phyloP scores from a whole-genome alignment of 2,113 vertebrate species.

The Cyanocitta stelleri region DNA sequence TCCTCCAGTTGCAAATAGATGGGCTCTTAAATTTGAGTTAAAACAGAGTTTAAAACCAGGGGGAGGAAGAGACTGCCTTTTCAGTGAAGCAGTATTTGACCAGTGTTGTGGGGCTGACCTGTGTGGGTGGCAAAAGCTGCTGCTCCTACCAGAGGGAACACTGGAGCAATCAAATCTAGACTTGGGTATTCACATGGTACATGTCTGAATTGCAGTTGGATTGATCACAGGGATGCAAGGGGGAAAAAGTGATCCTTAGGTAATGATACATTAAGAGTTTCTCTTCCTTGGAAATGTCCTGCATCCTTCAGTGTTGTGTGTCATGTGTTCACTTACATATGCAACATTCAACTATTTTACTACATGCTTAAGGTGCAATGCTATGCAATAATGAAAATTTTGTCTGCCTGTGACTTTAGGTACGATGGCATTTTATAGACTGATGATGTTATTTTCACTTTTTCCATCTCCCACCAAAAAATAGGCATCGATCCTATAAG shows the following conservation, averaged over 20 bases:
- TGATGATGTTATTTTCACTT: neutral
- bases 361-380: neutral
- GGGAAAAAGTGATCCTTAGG: neutral
- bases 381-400: neutral
- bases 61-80: neutral
- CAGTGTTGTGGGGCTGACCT: neutral
- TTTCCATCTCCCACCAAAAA: neutral
- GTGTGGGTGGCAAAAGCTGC: neutral
- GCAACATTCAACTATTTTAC: neutral
- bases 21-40: neutral
- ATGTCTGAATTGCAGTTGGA: rapidly evolving
- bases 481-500: neutral
- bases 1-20: neutral
- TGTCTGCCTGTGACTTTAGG: neutral
- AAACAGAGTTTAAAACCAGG: neutral
- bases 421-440: neutral
- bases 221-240: neutral
- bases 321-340: neutral
- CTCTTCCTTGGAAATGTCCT: neutral
- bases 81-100: neutral
- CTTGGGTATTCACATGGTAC: neutral
- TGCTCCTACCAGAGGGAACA: neutral
- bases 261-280: neutral
- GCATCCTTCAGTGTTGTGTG: neutral
- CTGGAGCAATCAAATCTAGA: neutral